Base-by-base conservation (phyloP, 92 coral and sea anemone species). In the Phymanthus crucifer region DNA sequence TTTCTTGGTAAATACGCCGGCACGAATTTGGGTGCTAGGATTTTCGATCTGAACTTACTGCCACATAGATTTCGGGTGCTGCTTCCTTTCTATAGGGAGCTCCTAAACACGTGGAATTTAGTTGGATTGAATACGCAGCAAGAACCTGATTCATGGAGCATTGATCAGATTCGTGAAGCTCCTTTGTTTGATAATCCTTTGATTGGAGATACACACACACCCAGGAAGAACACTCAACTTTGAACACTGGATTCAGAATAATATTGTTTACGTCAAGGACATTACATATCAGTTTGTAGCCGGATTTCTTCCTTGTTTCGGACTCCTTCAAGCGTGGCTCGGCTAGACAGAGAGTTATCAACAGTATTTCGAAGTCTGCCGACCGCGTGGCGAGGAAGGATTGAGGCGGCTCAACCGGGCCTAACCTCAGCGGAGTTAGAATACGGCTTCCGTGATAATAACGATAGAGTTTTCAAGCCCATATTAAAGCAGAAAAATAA, bases 161-260 rank as follows among this genome's bases (percentile, higher is more conserved):
- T 70, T 70, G 74, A 70, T n/a, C 45, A 31, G 40, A 8, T 70
- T 70, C 45, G 26, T 17, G 21, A 9, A 33, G 9, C 75, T 13
- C 75, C 75, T 1, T 19, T 71, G 24, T 71, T 71, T 40, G 75
- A 71, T 71, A 71, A 71, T 71, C 75, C 75, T 18, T 10, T 32
- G 26, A 71, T 71, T 24, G 37, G 6, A 69, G 21, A 69, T 69
- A 3, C 21, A 29, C 8, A 7, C 8, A 29, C n/a, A n/a, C n/a
- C n/a, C 43, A 6, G 73, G 73, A 14, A 36, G 48, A 35, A 1
- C 47, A 6, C 1, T 70, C 1, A 9, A 27, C 33, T 13, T 70
- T 23, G 13, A 12, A 26, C 47, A 71, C 46, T 36, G 75, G 75
- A 71, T 71, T 21, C 0, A 17, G 32, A 71, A 71, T 36, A 36